Base-by-base conservation (phyloP, 2,797 vertebrate genomes). In the Galaxias olidus region DNA sequence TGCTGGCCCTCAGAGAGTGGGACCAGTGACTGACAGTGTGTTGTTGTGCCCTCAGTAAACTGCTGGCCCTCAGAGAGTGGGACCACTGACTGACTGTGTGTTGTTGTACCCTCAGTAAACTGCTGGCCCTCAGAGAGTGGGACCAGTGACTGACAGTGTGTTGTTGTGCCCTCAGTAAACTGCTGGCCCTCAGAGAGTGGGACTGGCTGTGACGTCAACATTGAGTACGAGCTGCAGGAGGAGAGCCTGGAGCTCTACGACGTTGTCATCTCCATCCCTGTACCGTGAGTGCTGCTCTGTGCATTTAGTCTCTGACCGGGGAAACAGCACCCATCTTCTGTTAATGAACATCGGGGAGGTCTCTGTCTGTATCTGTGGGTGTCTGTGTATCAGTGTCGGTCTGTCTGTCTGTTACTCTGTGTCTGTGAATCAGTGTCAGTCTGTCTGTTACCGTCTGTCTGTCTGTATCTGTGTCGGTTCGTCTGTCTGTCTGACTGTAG, bases 181-280 rank as follows among this genome's bases (percentile, higher is more conserved):
- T 99, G 98, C 91, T 99, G 98, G 98, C 96, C 98, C 0, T 99
- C 98, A 44, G 98, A 98, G 86, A 98, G 95, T 0, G 95, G 92
- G 18, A 95, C 59, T 56, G 94, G 89, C 73, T 99, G 98, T 14
- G 97, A 98, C 9, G 95, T 98, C 68, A 99, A 99, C 89, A 99
- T 99, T 20, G 98, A 99, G 43, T 98, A 99, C 0, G 98, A 99
- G 73, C 89, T 99, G 76, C 97, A 98, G 77, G 96, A 98, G 74
- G 94, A 96, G 15, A 92, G 80, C 60, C 92, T 99, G 12, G 97
- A 99, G 72, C 93, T 99, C 63, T 97, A 96, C 9, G 96, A 99
- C 1, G 95, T 99, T 19, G 60, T 94, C 81, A 96, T 98, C 86
- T 91, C 91, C 83, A 98, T 99, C 82, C 98, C 98, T 9, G 88